Evolutionary conservation across 1,140 invertebrate species (phyloP).

Genomic region (Chlorops oryzae): DNA sequence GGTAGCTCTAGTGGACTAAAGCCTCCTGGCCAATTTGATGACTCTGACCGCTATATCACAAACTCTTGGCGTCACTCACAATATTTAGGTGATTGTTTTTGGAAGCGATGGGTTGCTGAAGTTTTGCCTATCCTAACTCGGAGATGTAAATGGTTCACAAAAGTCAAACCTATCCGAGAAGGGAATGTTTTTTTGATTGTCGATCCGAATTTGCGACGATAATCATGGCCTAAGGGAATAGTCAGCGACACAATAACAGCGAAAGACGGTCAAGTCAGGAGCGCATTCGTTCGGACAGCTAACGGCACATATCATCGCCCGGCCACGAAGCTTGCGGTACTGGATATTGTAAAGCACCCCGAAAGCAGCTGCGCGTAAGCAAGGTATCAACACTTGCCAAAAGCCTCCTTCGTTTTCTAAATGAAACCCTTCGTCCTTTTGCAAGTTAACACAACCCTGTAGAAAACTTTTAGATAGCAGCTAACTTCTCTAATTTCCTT

Average conservation of each 20-base stretch:
- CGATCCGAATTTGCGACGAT: background rate
- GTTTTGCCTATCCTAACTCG: slow-evolving; percentile 7
- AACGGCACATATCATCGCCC: background rate
- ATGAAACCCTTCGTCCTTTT: no score
- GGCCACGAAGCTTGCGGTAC: slow-evolving; percentile 3
- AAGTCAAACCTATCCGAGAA: background rate
- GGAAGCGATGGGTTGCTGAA: background rate
- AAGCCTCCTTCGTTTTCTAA: no score
- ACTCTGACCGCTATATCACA: background rate
- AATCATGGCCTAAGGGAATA: slow-evolving; percentile 7
- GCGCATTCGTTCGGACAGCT: background rate
- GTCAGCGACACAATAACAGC: background rate
- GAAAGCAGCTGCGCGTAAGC: background rate
- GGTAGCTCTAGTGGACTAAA: background rate
- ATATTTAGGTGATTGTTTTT: background rate
- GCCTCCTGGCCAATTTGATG: background rate
- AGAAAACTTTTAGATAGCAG: no score
- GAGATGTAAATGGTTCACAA: slow-evolving; percentile 2
- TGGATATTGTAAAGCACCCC: slow-evolving; percentile 4
- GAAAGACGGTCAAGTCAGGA: slow-evolving; percentile 10
- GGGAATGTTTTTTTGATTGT: slow-evolving; percentile 2
- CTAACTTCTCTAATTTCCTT: no score
- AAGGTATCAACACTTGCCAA: no score
- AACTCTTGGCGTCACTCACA: no score
- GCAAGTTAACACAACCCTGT: no score